Evolutionary conservation across 2,113 vertebrate genomes (phyloP).

Genomic region (Megalops atlanticus): DNA sequence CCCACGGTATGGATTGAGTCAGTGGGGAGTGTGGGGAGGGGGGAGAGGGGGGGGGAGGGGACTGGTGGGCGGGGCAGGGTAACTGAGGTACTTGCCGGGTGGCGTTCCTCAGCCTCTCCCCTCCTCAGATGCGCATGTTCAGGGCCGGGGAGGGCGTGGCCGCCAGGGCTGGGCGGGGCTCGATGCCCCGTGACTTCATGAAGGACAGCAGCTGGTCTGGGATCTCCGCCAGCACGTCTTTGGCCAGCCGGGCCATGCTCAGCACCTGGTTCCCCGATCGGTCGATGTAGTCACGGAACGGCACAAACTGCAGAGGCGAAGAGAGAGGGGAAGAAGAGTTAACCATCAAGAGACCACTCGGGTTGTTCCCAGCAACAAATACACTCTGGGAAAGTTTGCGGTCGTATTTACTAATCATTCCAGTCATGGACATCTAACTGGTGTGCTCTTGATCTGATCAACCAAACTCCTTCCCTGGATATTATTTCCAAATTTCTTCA

Average conservation of each 20-base stretch:
- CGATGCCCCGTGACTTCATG: slow-evolving; percentile 88
- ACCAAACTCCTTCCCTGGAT: too few relatives aligned
- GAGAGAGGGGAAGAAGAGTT: neutral
- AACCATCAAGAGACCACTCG: neutral
- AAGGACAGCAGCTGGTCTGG: slow-evolving; percentile 95
- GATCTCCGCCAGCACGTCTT: slow-evolving; percentile 93
- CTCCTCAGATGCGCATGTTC: slow-evolving; percentile 20
- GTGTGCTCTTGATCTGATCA: too few relatives aligned
- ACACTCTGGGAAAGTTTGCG: too few relatives aligned
- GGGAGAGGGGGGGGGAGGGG: neutral
- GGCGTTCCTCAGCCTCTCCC: neutral
- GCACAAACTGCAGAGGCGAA: slow-evolving; percentile 81
- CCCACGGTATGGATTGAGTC: neutral
- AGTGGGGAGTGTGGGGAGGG: neutral
- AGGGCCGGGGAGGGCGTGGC: slow-evolving; percentile 51
- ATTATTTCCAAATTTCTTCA: too few relatives aligned
- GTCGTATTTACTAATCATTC: too few relatives aligned
- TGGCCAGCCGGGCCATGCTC: slow-evolving; percentile 95
- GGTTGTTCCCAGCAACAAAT: neutral
- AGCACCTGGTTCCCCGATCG: slow-evolving; percentile 92
- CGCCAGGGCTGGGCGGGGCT: slow-evolving; percentile 74
- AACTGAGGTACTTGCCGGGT: slow-evolving; percentile 34
- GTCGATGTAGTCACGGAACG: slow-evolving; percentile 94
- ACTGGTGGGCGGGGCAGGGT: slow-evolving; percentile 52
- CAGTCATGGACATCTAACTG: too few relatives aligned